Conservation (phyloP, 2,888 invertebrate genomes). For the Gortyna flavago region DNA sequence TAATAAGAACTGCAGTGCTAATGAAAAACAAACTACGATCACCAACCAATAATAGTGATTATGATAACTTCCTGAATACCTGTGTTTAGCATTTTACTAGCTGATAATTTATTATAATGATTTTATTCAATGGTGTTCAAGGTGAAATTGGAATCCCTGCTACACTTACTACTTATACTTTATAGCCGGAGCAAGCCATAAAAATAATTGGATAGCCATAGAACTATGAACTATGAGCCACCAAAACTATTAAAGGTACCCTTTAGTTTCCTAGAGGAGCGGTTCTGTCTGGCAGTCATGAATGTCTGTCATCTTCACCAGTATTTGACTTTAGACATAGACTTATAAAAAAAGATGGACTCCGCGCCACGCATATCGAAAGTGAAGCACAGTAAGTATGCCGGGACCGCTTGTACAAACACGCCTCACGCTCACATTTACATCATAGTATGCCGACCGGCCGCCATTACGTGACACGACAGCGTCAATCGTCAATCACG, state of each 20-base stretch:
- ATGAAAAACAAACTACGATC: not conserved
- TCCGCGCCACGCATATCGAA: too few species aligned
- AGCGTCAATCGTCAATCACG: too few species aligned
- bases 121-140: constrained; percentile 18
- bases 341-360: too few species aligned
- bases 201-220: constrained; percentile 41
- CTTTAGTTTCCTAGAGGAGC: too few species aligned
- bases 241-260: too few species aligned
- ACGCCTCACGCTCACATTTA: too few species aligned
- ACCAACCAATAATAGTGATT: not conserved
- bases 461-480: too few species aligned
- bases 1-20: not conserved
- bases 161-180: constrained; percentile 2
- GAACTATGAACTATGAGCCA: not conserved
- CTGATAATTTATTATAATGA: constrained; percentile 9
- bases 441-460: too few species aligned
- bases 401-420: too few species aligned
- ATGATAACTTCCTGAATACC: not conserved
- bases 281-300: too few species aligned
- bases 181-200: constrained; percentile 19
- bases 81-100: not conserved
- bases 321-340: not conserved
- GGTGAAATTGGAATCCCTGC: constrained; percentile 20
- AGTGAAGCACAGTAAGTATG: too few species aligned
- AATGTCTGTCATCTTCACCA: too few species aligned